A percentile compares a stretch with the other conserved stretches of the same genome.
phyloP scores from a whole-genome alignment of 2,113 vertebrate species.

The Pseudopipra pipra region DNA sequence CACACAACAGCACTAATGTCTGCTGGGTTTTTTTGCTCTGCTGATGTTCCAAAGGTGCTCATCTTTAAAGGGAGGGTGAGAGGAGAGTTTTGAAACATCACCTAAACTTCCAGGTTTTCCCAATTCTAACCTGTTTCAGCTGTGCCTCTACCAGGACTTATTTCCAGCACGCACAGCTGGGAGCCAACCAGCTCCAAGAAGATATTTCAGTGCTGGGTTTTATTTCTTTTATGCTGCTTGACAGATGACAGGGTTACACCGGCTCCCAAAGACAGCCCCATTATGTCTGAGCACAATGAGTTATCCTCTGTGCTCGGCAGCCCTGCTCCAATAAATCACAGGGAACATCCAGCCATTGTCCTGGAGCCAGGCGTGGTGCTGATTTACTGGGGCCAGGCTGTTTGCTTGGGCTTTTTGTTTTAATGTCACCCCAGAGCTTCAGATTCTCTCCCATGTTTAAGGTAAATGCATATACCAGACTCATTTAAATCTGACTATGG shows the following conservation, averaged over 20 bases:
- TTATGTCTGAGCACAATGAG: neutral
- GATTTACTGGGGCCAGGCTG: neutral
- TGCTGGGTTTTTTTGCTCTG: neutral
- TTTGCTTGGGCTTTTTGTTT: neutral
- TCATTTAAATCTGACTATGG: neutral
- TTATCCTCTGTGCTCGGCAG: neutral
- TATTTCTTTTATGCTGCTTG: neutral
- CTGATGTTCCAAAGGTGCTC: neutral
- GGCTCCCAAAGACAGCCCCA: neutral
- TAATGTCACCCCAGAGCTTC: neutral
- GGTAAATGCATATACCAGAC: neutral
- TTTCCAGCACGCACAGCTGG: neutral
- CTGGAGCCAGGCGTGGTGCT: neutral
- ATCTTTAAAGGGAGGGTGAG: neutral
- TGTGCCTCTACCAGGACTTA: neutral
- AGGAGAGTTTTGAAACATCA: neutral
- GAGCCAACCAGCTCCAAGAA: neutral
- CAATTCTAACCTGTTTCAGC: neutral
- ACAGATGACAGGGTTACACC: neutral
- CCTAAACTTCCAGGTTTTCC: neutral
- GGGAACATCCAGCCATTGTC: neutral
- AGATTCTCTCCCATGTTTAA: neutral
- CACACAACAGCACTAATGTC: neutral
- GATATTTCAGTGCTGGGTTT: neutral
- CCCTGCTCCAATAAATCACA: conserved; percentile 4